Conservation (phyloP, 2,797 vertebrate genomes). For the Pangasius krempfi region DNA sequence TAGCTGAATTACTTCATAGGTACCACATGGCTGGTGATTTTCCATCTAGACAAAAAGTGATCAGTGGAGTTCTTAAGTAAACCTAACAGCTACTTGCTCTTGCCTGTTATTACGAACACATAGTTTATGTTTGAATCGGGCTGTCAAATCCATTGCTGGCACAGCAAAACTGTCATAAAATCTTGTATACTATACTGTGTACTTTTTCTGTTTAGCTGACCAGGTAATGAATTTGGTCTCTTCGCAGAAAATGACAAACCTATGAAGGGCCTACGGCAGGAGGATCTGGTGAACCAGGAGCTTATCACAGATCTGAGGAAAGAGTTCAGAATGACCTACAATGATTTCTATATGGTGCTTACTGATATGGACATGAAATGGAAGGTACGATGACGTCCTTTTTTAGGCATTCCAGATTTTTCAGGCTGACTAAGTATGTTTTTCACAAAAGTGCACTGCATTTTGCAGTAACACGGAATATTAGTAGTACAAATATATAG, state of each 20-base stretch:
- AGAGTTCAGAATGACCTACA: slow-evolving; percentile 91
- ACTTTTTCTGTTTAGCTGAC: slow-evolving; percentile 13
- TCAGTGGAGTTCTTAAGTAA: neutral
- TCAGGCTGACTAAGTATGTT: neutral
- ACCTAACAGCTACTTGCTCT: neutral
- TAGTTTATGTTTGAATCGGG: neutral
- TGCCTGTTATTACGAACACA: neutral
- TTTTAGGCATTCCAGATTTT: slow-evolving; percentile 10
- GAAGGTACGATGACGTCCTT: slow-evolving; percentile 76
- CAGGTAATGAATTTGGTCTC: neutral
- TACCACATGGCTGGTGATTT: slow-evolving; percentile 40
- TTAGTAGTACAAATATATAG: neutral
- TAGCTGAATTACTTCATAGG: slow-evolving; percentile 24
- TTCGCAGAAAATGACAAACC: slow-evolving; percentile 91
- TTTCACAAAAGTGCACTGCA: neutral
- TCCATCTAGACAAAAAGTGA: slow-evolving; percentile 33
- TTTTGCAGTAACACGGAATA: neutral
- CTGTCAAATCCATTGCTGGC: neutral
- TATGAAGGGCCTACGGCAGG: slow-evolving; percentile 91
- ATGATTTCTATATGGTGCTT: slow-evolving; percentile 96
- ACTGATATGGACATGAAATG: slow-evolving; percentile 92
- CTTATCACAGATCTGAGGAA: slow-evolving; percentile 92
- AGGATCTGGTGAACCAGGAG: slow-evolving; percentile 90
- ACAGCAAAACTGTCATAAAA: slow-evolving; percentile 26
- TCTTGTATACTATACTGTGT: slow-evolving; percentile 4